Conservation (phyloP, 92 coral and sea anemone genomes). For the Phenganax stokvisi region DNA sequence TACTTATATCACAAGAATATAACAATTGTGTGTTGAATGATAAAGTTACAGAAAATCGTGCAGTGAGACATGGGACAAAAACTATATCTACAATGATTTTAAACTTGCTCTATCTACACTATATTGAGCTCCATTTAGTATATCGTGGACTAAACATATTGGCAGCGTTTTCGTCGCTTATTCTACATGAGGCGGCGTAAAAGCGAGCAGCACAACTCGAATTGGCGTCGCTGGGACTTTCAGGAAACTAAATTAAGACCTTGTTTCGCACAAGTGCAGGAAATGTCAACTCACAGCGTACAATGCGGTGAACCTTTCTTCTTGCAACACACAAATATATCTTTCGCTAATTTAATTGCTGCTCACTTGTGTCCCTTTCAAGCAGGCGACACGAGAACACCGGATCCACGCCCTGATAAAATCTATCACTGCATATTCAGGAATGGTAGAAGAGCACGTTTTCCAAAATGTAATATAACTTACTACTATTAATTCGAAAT, state of each 20-base stretch:
- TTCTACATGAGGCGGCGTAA: too few relatives aligned
- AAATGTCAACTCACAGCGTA: conserved; percentile 17
- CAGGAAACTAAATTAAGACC: conserved; percentile 16
- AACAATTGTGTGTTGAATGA: conserved; percentile 8
- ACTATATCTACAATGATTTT: too few relatives aligned
- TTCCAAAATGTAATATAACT: not conserved
- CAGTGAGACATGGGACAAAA: not conserved
- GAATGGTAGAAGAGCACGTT: not conserved
- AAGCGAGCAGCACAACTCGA: not conserved
- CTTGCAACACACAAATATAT: conserved; percentile 4
- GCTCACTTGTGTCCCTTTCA: not conserved
- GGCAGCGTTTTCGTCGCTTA: too few relatives aligned
- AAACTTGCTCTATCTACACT: too few relatives aligned
- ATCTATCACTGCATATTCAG: not conserved
- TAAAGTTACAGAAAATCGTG: not conserved
- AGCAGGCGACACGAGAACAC: not conserved
- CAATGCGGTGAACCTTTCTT: conserved; percentile 5
- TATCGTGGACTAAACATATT: too few relatives aligned
- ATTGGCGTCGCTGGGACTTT: not conserved
- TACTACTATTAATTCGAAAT: not conserved
- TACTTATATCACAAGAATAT: not conserved
- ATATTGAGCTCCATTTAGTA: too few relatives aligned
- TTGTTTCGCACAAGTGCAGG: conserved; percentile 20
- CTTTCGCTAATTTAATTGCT: conserved; percentile 17
- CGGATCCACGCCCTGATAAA: not conserved